These are phyloP conservation scores for Chrysemys picta DNA, from an alignment of 2,113 vertebrate genomes.

Conservation along the genomic window DNA sequence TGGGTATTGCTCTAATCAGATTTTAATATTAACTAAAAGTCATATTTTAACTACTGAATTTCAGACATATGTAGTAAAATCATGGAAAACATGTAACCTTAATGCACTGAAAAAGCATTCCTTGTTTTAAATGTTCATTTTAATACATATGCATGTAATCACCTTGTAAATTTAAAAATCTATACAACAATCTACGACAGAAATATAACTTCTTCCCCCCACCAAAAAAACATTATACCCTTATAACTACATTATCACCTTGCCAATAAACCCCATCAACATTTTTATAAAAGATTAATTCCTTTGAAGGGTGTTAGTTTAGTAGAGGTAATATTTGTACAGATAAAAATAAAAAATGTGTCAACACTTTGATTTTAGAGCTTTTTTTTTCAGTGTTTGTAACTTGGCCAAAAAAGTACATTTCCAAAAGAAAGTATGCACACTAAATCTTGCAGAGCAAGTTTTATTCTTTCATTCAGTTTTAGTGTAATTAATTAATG, in stretches of 20 bases:
- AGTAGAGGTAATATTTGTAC: conserved; percentile 3
- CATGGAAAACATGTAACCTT: neutral
- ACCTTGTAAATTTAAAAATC: neutral
- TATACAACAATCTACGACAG: neutral
- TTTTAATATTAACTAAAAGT: neutral
- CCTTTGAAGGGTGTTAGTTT: neutral
- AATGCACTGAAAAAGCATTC: neutral
- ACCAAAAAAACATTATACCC: neutral
- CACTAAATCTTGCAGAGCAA: neutral
- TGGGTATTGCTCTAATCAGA: neutral
- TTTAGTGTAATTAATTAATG: neutral
- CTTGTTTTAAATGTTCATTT: conserved; percentile 13
- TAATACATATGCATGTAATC: neutral
- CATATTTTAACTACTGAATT: neutral
- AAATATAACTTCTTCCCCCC: neutral
- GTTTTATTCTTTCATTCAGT: conserved; percentile 26
- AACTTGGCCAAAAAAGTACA: neutral
- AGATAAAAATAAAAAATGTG: conserved; percentile 24
- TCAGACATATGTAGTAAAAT: neutral
- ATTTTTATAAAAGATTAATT: neutral
- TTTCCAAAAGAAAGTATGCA: neutral
- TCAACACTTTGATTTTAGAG: conserved; percentile 25
- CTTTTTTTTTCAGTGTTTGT: conserved; percentile 50
- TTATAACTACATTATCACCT: neutral
- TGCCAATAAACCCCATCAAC: neutral